Base-by-base conservation (phyloP, 2,888 invertebrate species). In the Eupelmus urozonus region DNA sequence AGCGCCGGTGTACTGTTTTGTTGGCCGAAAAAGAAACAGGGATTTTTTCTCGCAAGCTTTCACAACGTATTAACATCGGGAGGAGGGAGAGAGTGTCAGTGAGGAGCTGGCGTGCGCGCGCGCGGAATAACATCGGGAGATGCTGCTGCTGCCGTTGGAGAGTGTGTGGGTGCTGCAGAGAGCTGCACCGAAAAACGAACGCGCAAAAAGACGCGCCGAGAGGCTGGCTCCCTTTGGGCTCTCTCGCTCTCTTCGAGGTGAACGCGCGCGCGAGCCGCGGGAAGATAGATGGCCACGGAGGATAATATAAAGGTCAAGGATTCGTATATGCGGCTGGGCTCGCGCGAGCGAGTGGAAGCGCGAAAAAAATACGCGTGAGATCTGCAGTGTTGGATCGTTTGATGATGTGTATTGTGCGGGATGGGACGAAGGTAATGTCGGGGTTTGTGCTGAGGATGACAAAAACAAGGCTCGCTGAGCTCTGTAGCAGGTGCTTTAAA, bases 141-240 rank as follows among this genome's bases (percentile, higher is more conserved):
- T n/a, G n/a, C n/a, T n/a, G n/a, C n/a, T n/a, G 57, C 65, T 73
- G 65, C 55, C 34, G 59, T 16, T 49, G 60, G 23, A 51, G 53
- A 45, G 42, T 13, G 60, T 49, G 67, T 60, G 51, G 59, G 62
- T 53, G 75, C 59, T 23, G 18, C 49, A 27, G 49, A 55, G 55
- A 42, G 65, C 62, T 74, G 67, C 34, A 45, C 42, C 27, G 34
- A 69, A 69, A 76, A 76, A 76, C 34, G 59, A 75, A 66, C 11
- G 59, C 20, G 59, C 53, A 71, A 60, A 85, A 81, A 80, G 79
- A 80, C 85, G 85, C 86, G 85, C 82, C 82, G 82, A 75, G 45
- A n/a, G n/a, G n/a, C n/a, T n/a, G n/a, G 72, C 71, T 66, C 74
- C 67, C 71, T 67, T 72, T 67, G n/a, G 63, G 72, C 79, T 80